Base-by-base conservation (phyloP, 2,113 vertebrate genomes). In the Emydura subglobosa region DNA sequence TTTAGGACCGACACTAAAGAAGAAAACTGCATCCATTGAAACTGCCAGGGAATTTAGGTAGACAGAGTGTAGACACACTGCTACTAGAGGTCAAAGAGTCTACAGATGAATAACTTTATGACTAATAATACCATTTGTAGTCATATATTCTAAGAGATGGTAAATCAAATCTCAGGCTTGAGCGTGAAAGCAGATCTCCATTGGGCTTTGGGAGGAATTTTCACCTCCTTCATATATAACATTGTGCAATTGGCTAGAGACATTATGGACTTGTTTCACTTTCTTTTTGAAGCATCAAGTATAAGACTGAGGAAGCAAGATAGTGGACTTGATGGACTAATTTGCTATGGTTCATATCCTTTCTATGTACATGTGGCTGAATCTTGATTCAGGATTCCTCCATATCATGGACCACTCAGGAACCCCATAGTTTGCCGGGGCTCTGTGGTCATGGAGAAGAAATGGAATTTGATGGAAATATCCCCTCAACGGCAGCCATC, bases 161-260 rank as follows among this genome's bases (percentile, higher is more conserved):
- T 82, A 78, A 94, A 93, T 87, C 90, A 84, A 81, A 79, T 65
- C 61, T 93, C 78, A 55, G 14, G 5, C 34, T 53, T 82, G 22
- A 50, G 4, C 10, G 31, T 2, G 2, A 92, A 91, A 93, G 27
- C 13, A 59, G 65, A 91, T 94, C 74, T 74, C 78, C 57, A 10
- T 31, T 25, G 13, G 50, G 61, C 17, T 39, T 51, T 74, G 55
- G 55, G 25, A 57, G 5, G 55, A 57, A 27, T 57, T 57, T 57
- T 47, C 55, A 49, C 17, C 42, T 8, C 7, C 47, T 49, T 24
- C 59, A 61, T 57, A 50, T 16, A 34, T 2, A 80, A 0, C 55
- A 88, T 22, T 16, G 54, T 16, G 34, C 19, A 57, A 27, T 11
- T 82, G 17, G 22, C 88, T 82, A 87, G 29, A 39, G 31, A 51